phyloP scores from a whole-genome alignment of 2,797 vertebrate genomes.

The Nyctalus aviator region DNA sequence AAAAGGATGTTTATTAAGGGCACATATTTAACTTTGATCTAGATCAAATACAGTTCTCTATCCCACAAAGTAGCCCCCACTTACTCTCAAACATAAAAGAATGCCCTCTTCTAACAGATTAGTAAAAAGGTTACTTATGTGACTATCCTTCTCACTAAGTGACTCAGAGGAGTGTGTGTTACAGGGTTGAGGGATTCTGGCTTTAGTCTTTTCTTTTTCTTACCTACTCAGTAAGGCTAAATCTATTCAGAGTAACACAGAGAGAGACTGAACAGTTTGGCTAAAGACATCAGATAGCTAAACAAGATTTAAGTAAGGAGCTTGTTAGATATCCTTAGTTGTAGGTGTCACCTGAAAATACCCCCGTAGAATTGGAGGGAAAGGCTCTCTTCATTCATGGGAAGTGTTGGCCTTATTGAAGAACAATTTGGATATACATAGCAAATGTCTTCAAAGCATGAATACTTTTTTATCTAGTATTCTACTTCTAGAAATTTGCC shows the following conservation, averaged over 20 bases:
- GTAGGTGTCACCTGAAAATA: conserved; percentile 17
- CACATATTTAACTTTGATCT: background rate
- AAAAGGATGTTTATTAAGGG: background rate
- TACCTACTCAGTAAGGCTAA: background rate
- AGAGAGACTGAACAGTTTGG: background rate
- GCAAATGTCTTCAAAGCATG: conserved; percentile 15
- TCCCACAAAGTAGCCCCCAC: background rate
- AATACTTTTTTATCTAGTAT: background rate
- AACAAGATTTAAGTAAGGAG: background rate
- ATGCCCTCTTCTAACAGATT: background rate
- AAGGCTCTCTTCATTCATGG: background rate
- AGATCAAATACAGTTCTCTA: background rate
- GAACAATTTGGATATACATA: background rate
- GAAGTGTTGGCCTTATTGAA: background rate
- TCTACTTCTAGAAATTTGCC: conserved; percentile 34
- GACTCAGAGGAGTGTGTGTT: background rate
- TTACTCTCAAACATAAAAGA: background rate
- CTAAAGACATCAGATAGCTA: conserved; percentile 41
- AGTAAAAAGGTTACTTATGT: conserved; percentile 4
- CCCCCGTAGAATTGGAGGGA: background rate
- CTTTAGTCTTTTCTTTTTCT: conserved; percentile 20
- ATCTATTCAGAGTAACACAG: conserved; percentile 32
- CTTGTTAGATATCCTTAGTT: conserved; percentile 18
- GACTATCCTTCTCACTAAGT: background rate
- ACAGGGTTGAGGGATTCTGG: background rate